Base-by-base conservation (phyloP, 2,113 vertebrate species). In the Rhagologus leucostigma region DNA sequence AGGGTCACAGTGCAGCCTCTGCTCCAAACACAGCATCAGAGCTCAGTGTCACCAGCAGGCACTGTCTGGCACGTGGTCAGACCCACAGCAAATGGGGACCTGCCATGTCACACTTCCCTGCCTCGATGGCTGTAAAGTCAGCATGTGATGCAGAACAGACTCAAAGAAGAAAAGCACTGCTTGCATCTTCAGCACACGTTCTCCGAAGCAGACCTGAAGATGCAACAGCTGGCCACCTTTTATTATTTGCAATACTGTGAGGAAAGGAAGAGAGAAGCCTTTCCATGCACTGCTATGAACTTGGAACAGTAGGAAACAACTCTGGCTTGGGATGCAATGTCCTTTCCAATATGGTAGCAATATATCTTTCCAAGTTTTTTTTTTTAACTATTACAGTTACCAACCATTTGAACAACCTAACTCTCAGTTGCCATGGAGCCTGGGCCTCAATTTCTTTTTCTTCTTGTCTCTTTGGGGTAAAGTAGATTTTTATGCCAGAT, bases 401-500 rank as follows among this genome's bases (percentile, higher is more conserved):
- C 55, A 69, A 73, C 39, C 15, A 70, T 70, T 52, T 59, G 46
- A 92, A 84, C 76, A 80, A 70, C 44, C 83, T 55, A 59, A 30
- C 37, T 73, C 55, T 46, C 60, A 93, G 82, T 71, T 94, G 60
- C 81, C 64, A 76, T 68, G 94, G 97, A 93, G 92, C 83, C 93
- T 62, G 52, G 70, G 73, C 75, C 83, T 84, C 77, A 59, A 88
- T 46, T 93, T 95, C 96, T 97, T 93, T 97, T 87, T 46, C 50
- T 96, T 96, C 96, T 70, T 77, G 80, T 46, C 65, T 95, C 95
- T 94, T 87, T 69, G 42, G 65, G 46, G 90, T 97, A 96, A 97
- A 93, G 96, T 90, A 93, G 95, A 79, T 86, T 96, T 83, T 59
- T 95, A 96, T 94, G 96, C 97, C 97, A 97, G 94, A 84, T 89